Evolutionary conservation across 2,888 invertebrate genomes (phyloP).

Genomic region (Rhagophthalmus giganteus): DNA sequence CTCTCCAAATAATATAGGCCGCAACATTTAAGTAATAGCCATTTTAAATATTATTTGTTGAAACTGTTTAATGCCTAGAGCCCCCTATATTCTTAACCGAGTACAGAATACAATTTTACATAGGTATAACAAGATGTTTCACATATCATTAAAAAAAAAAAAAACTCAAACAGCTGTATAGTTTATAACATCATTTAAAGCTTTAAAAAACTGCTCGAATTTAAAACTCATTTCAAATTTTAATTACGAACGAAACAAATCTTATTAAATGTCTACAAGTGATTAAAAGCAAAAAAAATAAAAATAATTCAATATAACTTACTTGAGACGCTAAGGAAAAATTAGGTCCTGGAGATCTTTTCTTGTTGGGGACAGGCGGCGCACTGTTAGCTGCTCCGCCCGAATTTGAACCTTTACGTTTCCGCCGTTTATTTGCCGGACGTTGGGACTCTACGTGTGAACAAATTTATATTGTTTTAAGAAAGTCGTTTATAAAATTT

Average conservation of each 20-base stretch:
- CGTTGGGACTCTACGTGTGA: slow-evolving; percentile 78
- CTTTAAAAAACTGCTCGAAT: too few relatives aligned
- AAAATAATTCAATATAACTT: slow-evolving; percentile 35
- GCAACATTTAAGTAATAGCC: too few relatives aligned
- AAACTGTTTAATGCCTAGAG: too few relatives aligned
- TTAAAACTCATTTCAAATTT: too few relatives aligned
- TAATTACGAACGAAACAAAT: too few relatives aligned
- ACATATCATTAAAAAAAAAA: not conserved
- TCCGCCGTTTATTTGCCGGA: slow-evolving; percentile 93
- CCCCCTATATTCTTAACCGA: too few relatives aligned
- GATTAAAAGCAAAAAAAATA: too few relatives aligned
- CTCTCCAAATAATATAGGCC: too few relatives aligned
- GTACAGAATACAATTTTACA: too few relatives aligned
- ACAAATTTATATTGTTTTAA: slow-evolving; percentile 3
- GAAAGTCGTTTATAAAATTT: not conserved
- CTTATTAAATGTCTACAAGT: too few relatives aligned
- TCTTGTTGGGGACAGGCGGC: slow-evolving; percentile 89
- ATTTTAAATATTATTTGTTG: too few relatives aligned
- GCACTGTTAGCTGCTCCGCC: slow-evolving; percentile 81
- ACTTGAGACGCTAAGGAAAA: slow-evolving; percentile 95
- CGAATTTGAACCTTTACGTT: slow-evolving; percentile 91
- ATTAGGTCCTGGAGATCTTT: slow-evolving; percentile 94
- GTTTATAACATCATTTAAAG: not conserved
- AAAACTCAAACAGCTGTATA: not conserved
- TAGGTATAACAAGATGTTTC: not conserved